Evolutionary conservation across 1,140 invertebrate species (phyloP).

Genomic region (Hylaeus volcanicus): DNA sequence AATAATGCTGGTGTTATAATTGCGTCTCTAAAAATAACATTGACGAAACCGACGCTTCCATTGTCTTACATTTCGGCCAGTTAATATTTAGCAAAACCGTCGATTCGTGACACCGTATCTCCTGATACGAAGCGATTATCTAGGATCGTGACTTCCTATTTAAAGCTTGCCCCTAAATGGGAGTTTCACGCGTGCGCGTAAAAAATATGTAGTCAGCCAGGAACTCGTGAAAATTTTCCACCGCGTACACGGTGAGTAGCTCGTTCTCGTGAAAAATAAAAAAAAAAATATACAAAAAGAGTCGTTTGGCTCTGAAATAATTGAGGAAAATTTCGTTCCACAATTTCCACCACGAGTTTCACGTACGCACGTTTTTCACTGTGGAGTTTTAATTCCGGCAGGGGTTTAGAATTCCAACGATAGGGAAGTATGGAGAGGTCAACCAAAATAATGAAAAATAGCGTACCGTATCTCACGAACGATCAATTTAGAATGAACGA

Average conservation of each 20-base stretch:
- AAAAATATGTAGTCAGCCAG: too few relatives aligned
- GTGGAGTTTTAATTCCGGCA: background rate
- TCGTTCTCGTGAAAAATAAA: background rate
- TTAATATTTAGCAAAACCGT: too few relatives aligned
- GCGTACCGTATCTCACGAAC: too few relatives aligned
- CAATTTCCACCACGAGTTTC: background rate
- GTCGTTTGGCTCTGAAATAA: background rate
- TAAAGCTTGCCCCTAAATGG: background rate
- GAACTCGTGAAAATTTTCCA: conserved; percentile 6
- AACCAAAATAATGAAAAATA: too few relatives aligned
- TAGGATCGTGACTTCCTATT: background rate
- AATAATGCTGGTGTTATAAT: conserved; percentile 4
- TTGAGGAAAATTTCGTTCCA: background rate
- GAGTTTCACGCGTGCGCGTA: background rate
- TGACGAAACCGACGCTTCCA: background rate
- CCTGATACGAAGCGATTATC: background rate
- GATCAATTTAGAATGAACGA: too few relatives aligned
- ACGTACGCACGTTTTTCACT: too few relatives aligned
- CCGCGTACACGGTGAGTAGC: background rate
- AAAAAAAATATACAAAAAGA: background rate
- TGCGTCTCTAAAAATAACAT: background rate
- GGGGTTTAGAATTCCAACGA: too few relatives aligned
- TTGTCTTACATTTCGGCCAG: background rate
- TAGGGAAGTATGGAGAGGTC: too few relatives aligned
- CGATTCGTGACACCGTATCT: background rate